Conservation (phyloP, 2,888 invertebrate species). For the Drosophila bunnanda region DNA sequence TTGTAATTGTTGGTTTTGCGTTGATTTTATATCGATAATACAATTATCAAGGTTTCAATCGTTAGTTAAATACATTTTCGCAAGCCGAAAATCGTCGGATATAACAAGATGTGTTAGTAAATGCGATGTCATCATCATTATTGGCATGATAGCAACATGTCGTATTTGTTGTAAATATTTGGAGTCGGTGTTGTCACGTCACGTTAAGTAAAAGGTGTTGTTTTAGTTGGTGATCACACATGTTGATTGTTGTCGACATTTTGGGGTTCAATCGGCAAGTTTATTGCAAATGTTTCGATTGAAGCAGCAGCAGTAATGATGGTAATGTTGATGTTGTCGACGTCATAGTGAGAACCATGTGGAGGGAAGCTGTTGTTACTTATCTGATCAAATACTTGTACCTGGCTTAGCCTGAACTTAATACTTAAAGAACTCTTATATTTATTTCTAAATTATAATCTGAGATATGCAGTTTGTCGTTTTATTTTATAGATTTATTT, state of each 20-base stretch:
- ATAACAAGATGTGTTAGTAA: constrained; percentile 84
- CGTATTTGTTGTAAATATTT: constrained; percentile 58
- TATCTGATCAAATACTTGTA: constrained; percentile 62
- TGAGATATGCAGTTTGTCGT: constrained; percentile 70
- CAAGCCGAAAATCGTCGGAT: constrained; percentile 84
- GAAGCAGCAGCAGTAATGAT: neutral
- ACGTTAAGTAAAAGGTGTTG: constrained; percentile 18
- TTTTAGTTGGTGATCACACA: constrained; percentile 40
- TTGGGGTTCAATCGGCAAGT: constrained; percentile 24
- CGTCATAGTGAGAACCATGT: constrained; percentile 56
- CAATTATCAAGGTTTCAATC: constrained; percentile 70
- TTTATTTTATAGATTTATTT: constrained; percentile 17
- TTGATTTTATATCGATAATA: constrained; percentile 35
- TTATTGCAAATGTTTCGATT: constrained; percentile 26
- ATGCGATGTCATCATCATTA: constrained; percentile 85
- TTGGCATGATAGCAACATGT: constrained; percentile 73
- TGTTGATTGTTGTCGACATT: constrained; percentile 41
- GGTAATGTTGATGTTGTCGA: constrained; percentile 9
- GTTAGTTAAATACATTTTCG: constrained; percentile 81
- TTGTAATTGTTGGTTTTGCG: constrained; percentile 29
- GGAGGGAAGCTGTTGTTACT: constrained; percentile 80
- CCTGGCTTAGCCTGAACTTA: constrained; percentile 72
- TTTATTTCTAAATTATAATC: constrained; percentile 43
- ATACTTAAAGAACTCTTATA: constrained; percentile 71
- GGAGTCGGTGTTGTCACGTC: constrained; percentile 35